Conservation (phyloP, 2,113 vertebrate species). For the Falco punctatus region DNA sequence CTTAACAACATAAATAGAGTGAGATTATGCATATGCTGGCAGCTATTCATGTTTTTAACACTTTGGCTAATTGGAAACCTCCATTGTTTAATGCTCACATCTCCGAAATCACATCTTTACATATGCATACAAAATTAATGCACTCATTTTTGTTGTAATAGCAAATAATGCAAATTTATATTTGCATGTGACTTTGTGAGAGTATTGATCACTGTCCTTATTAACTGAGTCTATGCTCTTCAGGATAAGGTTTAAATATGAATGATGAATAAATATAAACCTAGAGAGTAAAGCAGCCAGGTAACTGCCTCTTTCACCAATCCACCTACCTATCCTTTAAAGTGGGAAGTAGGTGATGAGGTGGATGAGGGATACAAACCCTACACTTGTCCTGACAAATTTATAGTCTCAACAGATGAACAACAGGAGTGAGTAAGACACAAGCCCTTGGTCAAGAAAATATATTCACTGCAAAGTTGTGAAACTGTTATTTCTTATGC, state of each 20-base stretch:
- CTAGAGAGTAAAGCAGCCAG: not conserved
- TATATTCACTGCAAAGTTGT: not conserved
- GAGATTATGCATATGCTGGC: not conserved
- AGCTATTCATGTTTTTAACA: not conserved
- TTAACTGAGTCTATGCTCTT: not conserved
- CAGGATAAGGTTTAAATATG: not conserved
- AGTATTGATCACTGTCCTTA: not conserved
- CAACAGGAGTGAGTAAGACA: not conserved
- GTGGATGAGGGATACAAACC: not conserved
- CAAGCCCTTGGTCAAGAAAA: not conserved
- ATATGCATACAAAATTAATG: not conserved
- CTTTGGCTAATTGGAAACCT: not conserved
- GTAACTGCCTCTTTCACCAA: not conserved
- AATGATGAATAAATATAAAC: not conserved
- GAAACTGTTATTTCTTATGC: not conserved
- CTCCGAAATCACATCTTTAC: not conserved
- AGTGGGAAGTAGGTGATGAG: not conserved
- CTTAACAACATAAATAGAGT: not conserved
- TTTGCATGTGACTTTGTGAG: not conserved
- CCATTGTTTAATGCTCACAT: not conserved
- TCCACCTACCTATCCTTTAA: not conserved
- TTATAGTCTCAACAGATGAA: not conserved
- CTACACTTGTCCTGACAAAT: not conserved
- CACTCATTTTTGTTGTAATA: not conserved
- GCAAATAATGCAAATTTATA: not conserved